Evolutionary conservation across 2,888 invertebrate genomes (phyloP).

Genomic region (Caenorhabditis drosophilae): DNA sequence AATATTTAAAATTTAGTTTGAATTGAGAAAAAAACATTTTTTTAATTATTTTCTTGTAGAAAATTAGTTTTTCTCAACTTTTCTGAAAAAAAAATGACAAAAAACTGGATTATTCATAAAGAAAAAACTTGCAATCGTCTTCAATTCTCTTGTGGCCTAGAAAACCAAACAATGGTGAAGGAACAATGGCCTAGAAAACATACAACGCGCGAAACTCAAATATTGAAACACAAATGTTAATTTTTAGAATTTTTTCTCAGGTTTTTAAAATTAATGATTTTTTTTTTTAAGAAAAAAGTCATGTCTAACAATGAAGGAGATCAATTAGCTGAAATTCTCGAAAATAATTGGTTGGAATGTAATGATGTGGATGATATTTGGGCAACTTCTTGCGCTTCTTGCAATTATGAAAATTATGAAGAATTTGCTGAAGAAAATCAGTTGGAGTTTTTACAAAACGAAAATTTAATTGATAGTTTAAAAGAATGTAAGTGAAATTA

Average conservation of each 20-base stretch:
- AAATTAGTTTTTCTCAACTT: too few species aligned
- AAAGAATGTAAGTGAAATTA: conserved; percentile 10
- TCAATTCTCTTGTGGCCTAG: too few species aligned
- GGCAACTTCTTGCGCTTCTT: conserved; percentile 17
- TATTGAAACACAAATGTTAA: neutral
- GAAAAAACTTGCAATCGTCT: too few species aligned
- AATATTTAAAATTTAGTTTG: too few species aligned
- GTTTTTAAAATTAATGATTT: neutral
- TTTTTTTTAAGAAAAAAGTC: too few species aligned
- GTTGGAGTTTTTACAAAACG: conserved; percentile 17
- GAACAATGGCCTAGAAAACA: conserved; percentile 7
- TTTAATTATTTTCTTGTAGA: too few species aligned
- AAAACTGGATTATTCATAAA: too few species aligned
- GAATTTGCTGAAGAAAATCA: conserved; percentile 12
- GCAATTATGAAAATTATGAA: conserved; percentile 31
- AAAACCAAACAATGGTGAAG: too few species aligned
- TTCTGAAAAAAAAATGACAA: too few species aligned
- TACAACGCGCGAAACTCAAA: conserved; percentile 18
- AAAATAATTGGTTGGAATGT: conserved; percentile 1
- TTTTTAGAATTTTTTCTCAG: neutral
- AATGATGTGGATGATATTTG: conserved; percentile 22
- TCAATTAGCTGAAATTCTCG: conserved; percentile 15
- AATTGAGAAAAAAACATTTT: too few species aligned
- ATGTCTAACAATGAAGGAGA: conserved; percentile 10
- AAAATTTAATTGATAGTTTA: conserved; percentile 4